Evolutionary conservation across 2,888 invertebrate species (phyloP).

Genomic region (Netelia melanura): DNA sequence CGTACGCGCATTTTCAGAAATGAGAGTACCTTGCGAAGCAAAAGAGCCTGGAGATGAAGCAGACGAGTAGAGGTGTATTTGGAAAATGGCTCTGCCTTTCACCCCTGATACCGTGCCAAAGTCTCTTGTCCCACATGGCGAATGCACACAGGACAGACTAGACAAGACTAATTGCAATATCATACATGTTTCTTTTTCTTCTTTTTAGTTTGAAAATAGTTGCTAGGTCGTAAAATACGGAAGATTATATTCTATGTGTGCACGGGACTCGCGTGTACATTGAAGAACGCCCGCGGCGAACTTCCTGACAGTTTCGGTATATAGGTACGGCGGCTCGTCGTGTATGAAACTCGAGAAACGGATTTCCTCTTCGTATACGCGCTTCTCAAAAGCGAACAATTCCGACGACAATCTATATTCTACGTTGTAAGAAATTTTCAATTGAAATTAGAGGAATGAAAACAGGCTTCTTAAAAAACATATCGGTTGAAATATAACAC

Average conservation of each 20-base stretch:
- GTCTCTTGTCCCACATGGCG: neutral
- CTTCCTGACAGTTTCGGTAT: neutral
- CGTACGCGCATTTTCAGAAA: no score
- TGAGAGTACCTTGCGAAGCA: neutral
- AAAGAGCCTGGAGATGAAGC: neutral
- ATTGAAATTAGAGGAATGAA: neutral
- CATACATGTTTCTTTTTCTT: neutral
- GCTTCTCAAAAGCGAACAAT: neutral
- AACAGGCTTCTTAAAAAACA: neutral
- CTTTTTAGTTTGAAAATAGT: neutral
- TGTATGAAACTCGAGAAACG: neutral
- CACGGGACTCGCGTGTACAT: neutral
- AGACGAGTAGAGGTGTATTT: neutral
- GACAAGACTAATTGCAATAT: neutral
- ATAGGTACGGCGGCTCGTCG: neutral
- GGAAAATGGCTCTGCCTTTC: neutral
- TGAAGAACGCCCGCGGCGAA: neutral
- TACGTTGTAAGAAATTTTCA: neutral
- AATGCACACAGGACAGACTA: neutral
- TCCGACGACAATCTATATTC: neutral
- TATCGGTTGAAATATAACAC: neutral
- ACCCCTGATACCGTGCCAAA: conserved; percentile 1
- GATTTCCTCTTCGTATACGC: neutral
- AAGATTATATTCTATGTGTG: neutral
- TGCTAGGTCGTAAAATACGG: neutral